Conservation (phyloP, 2,797 vertebrate species). For the Coranthus polyacanthus region DNA sequence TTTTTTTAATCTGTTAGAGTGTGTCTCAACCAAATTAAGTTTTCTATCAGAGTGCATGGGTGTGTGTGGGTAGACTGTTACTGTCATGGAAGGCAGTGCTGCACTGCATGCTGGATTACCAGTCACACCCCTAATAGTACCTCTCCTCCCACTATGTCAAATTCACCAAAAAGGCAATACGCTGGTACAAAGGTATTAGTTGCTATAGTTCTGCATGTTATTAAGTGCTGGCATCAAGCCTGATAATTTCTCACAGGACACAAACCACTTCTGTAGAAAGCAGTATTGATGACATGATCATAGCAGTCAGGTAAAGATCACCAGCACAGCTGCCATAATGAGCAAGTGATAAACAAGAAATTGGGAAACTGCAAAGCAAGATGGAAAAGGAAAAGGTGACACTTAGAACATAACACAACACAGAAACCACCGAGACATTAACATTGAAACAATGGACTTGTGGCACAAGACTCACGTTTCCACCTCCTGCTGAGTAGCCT, state of each 20-base stretch:
- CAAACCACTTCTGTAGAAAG: constrained; percentile 38
- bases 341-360: constrained; percentile 24
- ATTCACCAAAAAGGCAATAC: background rate
- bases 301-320: constrained; percentile 12
- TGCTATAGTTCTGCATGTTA: background rate
- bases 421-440: constrained; percentile 44
- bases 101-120: constrained; percentile 4
- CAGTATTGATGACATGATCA: background rate
- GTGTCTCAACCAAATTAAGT: background rate
- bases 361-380: constrained; percentile 8
- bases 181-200: background rate
- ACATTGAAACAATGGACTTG: constrained; percentile 66
- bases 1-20: background rate
- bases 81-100: background rate
- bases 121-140: background rate
- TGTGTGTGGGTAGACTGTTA: too few relatives aligned
- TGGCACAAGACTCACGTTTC: constrained; percentile 82
- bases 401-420: constrained; percentile 47
- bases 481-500: constrained; percentile 81
- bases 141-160: constrained; percentile 18
- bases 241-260: constrained; percentile 30
- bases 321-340: constrained; percentile 7
- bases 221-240: constrained; percentile 8
- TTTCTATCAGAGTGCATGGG: too few relatives aligned
- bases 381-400: constrained; percentile 21